Percentiles rank a stretch among this genome's conserved stretches.
phyloP scores from a whole-genome alignment of 1,140 invertebrate genomes.

The Drosophila trapezifrons region DNA sequence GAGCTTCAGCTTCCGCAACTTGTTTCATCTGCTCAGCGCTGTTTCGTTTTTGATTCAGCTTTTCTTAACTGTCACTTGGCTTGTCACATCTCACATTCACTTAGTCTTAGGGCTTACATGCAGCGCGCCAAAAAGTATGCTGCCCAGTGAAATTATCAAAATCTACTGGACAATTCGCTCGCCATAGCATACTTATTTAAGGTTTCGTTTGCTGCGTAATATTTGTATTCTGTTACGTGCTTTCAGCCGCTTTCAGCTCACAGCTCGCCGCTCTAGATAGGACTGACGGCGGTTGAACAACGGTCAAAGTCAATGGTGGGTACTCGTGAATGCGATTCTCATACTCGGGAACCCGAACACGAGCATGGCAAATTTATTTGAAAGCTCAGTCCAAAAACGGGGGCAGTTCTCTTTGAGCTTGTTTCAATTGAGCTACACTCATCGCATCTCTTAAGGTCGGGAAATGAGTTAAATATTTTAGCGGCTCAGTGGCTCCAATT shows the following conservation, averaged over 20 bases:
- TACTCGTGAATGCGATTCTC: slow-evolving; percentile 38
- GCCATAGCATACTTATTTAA: slow-evolving; percentile 15
- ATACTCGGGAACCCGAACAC: slow-evolving; percentile 27
- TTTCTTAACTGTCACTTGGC: slow-evolving; percentile 69
- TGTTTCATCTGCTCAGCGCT: slow-evolving; percentile 45
- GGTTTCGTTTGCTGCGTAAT: neutral
- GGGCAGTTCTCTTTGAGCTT: neutral
- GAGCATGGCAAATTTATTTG: neutral
- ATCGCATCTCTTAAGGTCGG: neutral
- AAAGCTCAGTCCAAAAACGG: slow-evolving; percentile 2
- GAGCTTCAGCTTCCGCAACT: slow-evolving; percentile 49
- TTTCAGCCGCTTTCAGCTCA: slow-evolving; percentile 55
- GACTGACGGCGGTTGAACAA: slow-evolving; percentile 56
- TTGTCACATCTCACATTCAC: slow-evolving; percentile 74
- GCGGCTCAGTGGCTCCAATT: neutral
- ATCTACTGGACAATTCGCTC: slow-evolving; percentile 14
- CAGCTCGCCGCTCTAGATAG: slow-evolving; percentile 63
- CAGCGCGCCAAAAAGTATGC: slow-evolving; percentile 69
- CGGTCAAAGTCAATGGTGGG: slow-evolving; percentile 53
- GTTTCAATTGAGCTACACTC: neutral
- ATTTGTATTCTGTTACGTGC: slow-evolving; percentile 1
- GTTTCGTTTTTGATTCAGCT: slow-evolving; percentile 29
- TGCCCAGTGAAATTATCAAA: slow-evolving; percentile 44
- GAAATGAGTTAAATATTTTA: neutral
- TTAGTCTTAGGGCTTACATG: slow-evolving; percentile 33